Evolutionary conservation across 2,888 invertebrate genomes (phyloP), one percentile per base, ranked within the genome.

Genomic region (Nomada fabriciana): DNA sequence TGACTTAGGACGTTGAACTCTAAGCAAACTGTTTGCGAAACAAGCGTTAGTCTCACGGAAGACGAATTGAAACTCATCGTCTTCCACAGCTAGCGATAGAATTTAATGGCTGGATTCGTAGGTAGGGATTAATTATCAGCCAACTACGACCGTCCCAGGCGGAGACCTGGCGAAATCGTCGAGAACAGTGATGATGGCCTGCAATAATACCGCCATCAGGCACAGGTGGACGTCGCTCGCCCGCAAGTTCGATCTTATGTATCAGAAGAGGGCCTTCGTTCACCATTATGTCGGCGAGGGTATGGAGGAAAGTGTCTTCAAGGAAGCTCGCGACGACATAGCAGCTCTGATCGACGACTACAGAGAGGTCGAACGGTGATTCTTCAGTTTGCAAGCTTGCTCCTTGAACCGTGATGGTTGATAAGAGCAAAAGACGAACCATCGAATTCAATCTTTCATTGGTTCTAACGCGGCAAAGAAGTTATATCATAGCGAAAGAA

Each of bases 271-370:
- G 76, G 98, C 98, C 7, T 98, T 98, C 93, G 96, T 98, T 18
- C 98, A 98, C 94, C 98, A 98, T 95, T 98, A 96, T 90, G 95
- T 96, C 5, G 95, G 96, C 2, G 97, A 97, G 94, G 97, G 97
- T 2, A 94, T 97, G 93, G 97, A 97, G 92, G 96, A 96, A 94
- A 95, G 94, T 2, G 96, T 95, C 90, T 96, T 97, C 82, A 90
- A 92, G 47, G 96, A 95, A 73, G 96, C 97, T 0, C 93, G 95
- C 9, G 95, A 95, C 64, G 96, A 97, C 91, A 93, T 97, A 68
- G 95, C 95, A 84, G 95, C 96, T 11, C 93, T 97, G 67, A 95
- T 96, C 47, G 94, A 95, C 89, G 97, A 97, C 93, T 97, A 97
- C 89, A 95, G 94, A 87, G 96, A 97, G 94, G 95, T 97, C 85